phyloP scores from a whole-genome alignment of 2,797 vertebrate species.

The Helarctos malayanus region DNA sequence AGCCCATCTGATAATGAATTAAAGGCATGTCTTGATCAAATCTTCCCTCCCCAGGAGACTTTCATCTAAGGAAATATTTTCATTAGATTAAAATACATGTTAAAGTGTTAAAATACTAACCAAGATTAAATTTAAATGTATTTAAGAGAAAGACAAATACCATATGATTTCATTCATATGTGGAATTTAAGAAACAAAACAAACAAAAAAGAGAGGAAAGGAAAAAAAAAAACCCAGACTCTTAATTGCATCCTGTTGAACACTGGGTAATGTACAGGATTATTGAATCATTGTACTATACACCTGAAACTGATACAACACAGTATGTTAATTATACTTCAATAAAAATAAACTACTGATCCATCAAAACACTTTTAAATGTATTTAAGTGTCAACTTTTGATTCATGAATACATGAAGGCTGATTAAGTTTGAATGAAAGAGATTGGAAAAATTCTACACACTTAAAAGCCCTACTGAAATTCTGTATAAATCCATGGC shows the following conservation, averaged over 20 bases:
- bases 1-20: background rate
- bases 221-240: background rate
- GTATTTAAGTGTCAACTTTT: background rate
- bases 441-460: background rate
- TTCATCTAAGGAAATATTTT: constrained; percentile 54
- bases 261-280: background rate
- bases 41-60: background rate
- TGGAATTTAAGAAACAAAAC: background rate
- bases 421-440: background rate
- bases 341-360: background rate
- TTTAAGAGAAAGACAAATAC: background rate
- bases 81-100: constrained; percentile 7
- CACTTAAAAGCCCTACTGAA: background rate
- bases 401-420: constrained; percentile 23
- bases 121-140: background rate
- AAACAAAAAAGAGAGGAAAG: background rate
- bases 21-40: background rate
- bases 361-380: background rate
- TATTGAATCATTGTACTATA: background rate
- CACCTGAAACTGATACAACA: background rate
- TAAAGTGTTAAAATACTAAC: constrained; percentile 35
- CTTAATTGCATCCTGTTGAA: background rate
- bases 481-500: background rate
- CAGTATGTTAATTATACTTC: background rate
- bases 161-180: background rate